These are phyloP conservation scores for Coptotermes formosanus DNA, from an alignment of 1,140 invertebrate species.

Conservation along the genomic window DNA sequence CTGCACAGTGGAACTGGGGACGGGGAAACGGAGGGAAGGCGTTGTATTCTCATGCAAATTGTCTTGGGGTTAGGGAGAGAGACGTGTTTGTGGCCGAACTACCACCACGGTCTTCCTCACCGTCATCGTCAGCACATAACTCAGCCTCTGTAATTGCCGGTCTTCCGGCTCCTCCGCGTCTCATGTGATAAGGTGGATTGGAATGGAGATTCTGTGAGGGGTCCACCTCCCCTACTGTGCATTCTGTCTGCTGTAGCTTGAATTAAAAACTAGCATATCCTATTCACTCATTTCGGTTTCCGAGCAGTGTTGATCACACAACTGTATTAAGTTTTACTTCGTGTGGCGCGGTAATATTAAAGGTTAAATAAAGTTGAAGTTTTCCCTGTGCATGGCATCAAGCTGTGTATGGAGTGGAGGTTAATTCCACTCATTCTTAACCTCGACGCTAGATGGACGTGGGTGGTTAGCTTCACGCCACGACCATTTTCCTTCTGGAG, in stretches of 20 bases:
- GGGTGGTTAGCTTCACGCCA: no score
- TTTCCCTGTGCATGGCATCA: no score
- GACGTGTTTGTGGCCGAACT: background rate
- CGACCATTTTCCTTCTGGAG: no score
- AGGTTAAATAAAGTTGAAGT: no score
- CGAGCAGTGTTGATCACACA: no score
- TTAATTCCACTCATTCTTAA: no score
- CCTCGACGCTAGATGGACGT: no score
- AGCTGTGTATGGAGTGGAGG: no score
- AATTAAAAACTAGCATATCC: background rate
- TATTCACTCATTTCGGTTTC: background rate
- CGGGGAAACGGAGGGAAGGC: background rate
- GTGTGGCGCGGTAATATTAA: no score
- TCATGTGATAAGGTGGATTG: slow-evolving; percentile 11
- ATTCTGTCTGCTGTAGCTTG: background rate
- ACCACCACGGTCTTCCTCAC: background rate
- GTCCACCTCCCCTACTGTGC: background rate
- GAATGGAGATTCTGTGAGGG: background rate
- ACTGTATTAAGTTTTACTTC: no score
- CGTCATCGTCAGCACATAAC: background rate
- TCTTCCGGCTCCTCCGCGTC: background rate
- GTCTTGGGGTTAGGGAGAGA: background rate
- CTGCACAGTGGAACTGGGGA: background rate
- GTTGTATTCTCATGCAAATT: slow-evolving; percentile 18
- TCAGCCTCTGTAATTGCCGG: background rate